Percentiles rank a stretch among this genome's conserved stretches.
Conservation (phyloP, 2,888 invertebrate species). For the Drosophila niveifrons region DNA sequence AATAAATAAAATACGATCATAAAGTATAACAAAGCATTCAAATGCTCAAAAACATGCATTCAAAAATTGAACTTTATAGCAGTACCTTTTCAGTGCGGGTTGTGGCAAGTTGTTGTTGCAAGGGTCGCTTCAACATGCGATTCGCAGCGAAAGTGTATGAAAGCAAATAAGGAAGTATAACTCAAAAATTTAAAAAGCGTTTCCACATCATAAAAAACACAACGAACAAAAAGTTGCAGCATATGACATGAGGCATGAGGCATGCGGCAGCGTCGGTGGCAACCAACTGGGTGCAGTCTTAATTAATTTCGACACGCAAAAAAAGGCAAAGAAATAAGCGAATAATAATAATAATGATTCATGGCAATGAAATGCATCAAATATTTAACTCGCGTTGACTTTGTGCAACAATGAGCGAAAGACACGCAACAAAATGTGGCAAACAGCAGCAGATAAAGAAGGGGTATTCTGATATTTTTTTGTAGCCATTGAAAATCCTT, state of each 20-base stretch:
- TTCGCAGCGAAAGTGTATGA: conserved; percentile 55
- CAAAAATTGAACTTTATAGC: conserved; percentile 68
- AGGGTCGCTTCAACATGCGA: conserved; percentile 56
- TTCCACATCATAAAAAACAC: conserved; percentile 25
- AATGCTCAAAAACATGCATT: conserved; percentile 59
- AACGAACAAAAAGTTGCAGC: conserved; percentile 18
- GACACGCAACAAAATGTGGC: conserved; percentile 37
- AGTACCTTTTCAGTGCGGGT: conserved; percentile 3
- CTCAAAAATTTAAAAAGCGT: conserved; percentile 41
- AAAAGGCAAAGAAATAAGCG: conserved; percentile 29
- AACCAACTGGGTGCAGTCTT: conserved; percentile 44
- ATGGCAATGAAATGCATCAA: conserved; percentile 65
- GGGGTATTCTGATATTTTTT: not conserved
- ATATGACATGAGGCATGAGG: conserved; percentile 48
- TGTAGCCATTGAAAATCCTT: conserved; percentile 22
- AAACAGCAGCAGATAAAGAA: conserved; percentile 3
- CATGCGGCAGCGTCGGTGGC: not conserved
- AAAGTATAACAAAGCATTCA: conserved; percentile 52
- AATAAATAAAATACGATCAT: conserved; percentile 49
- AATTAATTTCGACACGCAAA: conserved; percentile 76
- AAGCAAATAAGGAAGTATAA: conserved; percentile 34
- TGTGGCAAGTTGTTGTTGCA: conserved; percentile 26
- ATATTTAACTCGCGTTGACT: conserved; percentile 36
- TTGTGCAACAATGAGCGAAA: conserved; percentile 9
- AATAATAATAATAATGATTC: conserved; percentile 63